Evolutionary conservation across 2,797 vertebrate species (phyloP).

Genomic region (Pangasius larnaudii): DNA sequence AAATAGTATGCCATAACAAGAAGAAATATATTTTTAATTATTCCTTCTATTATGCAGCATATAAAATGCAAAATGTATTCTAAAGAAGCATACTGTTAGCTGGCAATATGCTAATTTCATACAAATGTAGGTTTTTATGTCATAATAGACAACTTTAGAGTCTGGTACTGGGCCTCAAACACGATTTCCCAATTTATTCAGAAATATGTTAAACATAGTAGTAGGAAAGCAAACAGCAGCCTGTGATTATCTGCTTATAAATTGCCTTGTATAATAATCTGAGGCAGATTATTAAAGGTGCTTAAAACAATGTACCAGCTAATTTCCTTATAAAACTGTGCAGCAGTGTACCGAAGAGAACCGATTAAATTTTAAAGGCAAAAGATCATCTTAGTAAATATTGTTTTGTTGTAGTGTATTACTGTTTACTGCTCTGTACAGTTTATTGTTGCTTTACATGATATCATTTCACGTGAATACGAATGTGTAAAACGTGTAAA

Average conservation of each 20-base stretch:
- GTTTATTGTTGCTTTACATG: background rate
- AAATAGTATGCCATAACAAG: background rate
- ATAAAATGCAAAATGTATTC: background rate
- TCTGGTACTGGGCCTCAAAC: background rate
- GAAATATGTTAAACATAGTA: background rate
- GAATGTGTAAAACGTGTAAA: constrained; percentile 4
- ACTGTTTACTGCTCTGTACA: background rate
- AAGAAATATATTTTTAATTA: background rate
- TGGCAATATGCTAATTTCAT: background rate
- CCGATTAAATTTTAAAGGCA: background rate
- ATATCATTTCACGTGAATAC: background rate
- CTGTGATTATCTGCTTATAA: background rate
- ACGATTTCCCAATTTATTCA: background rate
- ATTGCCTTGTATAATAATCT: background rate
- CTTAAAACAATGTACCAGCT: background rate
- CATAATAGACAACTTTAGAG: background rate
- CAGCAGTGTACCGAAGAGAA: background rate
- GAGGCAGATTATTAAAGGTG: background rate
- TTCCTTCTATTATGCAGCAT: background rate
- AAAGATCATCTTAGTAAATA: background rate
- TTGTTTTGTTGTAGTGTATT: background rate
- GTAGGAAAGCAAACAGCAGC: background rate
- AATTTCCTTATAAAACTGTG: background rate
- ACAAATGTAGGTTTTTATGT: background rate
- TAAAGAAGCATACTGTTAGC: background rate